phyloP scores from a whole-genome alignment of 2,113 vertebrate species.

The Peromyscus californicus region DNA sequence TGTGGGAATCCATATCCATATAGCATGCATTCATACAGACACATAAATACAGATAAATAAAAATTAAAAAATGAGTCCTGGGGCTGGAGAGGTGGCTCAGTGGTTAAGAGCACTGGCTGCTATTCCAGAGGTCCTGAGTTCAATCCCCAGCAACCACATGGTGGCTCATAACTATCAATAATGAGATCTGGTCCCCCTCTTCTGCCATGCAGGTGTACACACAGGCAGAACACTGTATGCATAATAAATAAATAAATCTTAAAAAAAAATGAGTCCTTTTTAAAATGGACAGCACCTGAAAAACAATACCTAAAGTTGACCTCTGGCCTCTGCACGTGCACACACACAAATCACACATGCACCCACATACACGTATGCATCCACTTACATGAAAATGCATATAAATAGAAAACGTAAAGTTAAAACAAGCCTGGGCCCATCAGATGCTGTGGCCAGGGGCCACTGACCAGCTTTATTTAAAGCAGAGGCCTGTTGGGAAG shows the following conservation, averaged over 20 bases:
- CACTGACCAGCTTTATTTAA: background rate
- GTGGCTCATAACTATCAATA: too few species aligned
- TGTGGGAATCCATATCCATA: background rate
- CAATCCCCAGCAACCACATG: too few species aligned
- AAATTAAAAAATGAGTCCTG: background rate
- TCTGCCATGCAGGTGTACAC: too few species aligned
- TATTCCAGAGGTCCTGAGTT: too few species aligned
- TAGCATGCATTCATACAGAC: background rate
- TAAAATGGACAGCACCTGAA: background rate
- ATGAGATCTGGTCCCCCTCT: too few species aligned
- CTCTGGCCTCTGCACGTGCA: background rate
- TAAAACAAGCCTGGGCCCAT: background rate
- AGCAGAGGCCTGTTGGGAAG: background rate
- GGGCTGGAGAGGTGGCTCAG: too few species aligned
- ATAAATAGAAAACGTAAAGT: background rate
- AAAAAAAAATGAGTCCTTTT: background rate
- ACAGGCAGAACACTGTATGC: too few species aligned
- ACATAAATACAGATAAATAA: background rate
- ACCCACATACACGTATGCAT: background rate
- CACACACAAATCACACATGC: background rate
- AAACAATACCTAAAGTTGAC: background rate
- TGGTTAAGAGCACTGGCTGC: too few species aligned
- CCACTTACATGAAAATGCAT: background rate
- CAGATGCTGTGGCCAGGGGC: background rate
- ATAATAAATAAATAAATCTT: too few species aligned